phyloP scores from a whole-genome alignment of 2,888 invertebrate species.

The Lissocephala sabroskyi region DNA sequence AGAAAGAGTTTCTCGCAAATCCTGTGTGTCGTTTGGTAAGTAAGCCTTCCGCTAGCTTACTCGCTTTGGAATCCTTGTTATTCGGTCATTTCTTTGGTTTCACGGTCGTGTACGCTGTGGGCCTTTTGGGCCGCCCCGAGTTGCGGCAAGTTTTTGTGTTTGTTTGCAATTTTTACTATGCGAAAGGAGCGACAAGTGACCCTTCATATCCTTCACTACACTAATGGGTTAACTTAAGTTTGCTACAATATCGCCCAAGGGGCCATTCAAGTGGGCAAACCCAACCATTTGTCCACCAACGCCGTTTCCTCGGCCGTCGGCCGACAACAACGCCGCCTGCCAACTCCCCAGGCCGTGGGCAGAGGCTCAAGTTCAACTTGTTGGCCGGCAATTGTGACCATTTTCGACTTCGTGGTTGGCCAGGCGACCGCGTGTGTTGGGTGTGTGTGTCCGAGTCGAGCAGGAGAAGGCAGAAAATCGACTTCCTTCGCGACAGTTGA shows the following conservation, averaged over 20 bases:
- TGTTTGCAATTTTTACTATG: slow-evolving; percentile 30
- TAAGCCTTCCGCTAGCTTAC: too few species aligned
- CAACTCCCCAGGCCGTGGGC: not conserved
- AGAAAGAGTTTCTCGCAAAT: too few species aligned
- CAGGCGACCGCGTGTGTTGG: too few species aligned
- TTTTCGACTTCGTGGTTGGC: slow-evolving; percentile 14
- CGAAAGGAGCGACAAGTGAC: not conserved
- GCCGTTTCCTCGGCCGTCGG: not conserved
- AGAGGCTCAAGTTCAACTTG: slow-evolving; percentile 53
- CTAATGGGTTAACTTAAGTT: slow-evolving; percentile 64
- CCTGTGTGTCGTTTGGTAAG: too few species aligned
- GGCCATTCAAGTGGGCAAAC: slow-evolving; percentile 52
- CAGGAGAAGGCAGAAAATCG: not conserved
- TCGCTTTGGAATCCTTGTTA: too few species aligned
- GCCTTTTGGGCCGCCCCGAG: too few species aligned
- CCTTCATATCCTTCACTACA: slow-evolving; percentile 12
- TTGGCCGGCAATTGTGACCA: slow-evolving; percentile 47
- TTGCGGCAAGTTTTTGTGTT: slow-evolving; percentile 8
- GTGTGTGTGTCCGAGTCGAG: not conserved
- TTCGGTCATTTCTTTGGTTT: too few species aligned
- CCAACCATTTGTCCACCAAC: slow-evolving; percentile 54
- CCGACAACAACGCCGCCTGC: too few species aligned
- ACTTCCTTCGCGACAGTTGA: too few species aligned
- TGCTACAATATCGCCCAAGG: slow-evolving; percentile 49
- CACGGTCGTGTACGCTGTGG: too few species aligned